phyloP scores from a whole-genome alignment of 2,113 vertebrate species.

The Entelurus aequoreus region DNA sequence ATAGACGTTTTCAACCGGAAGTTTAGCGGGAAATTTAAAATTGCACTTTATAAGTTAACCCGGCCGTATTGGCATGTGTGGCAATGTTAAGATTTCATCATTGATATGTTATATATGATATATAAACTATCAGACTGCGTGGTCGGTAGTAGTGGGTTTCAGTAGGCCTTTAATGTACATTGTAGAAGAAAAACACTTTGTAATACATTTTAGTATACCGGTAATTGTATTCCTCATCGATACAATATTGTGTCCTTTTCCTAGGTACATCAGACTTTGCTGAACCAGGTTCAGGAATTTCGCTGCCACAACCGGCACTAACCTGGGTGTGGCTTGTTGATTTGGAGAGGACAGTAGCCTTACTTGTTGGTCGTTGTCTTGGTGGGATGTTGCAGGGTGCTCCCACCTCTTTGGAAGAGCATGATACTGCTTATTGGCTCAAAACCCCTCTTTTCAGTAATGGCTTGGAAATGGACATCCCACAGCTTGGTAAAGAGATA shows the following conservation, averaged over 20 bases:
- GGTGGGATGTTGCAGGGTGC: constrained; percentile 96
- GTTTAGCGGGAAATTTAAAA: too few relatives aligned
- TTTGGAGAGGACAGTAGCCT: constrained; percentile 87
- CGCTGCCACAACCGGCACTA: constrained; percentile 79
- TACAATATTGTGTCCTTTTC: neutral
- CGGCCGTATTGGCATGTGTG: too few relatives aligned
- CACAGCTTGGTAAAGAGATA: constrained; percentile 79
- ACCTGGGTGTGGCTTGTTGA: constrained; percentile 97
- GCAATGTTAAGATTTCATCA: too few relatives aligned
- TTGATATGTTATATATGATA: too few relatives aligned
- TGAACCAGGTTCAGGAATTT: constrained; percentile 76
- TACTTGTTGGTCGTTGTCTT: constrained; percentile 90
- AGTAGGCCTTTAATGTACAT: too few relatives aligned
- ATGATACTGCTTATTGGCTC: constrained; percentile 90
- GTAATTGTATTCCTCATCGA: neutral
- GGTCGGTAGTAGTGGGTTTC: too few relatives aligned
- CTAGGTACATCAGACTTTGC: constrained; percentile 81
- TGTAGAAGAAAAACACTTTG: too few relatives aligned
- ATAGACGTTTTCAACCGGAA: too few relatives aligned
- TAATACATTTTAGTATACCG: neutral
- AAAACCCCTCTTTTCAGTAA: constrained; percentile 93
- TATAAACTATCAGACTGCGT: too few relatives aligned
- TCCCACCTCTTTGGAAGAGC: constrained; percentile 83
- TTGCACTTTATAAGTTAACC: too few relatives aligned
- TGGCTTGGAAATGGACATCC: constrained; percentile 87